These are phyloP conservation scores for Amphipoea oculea DNA, from an alignment of 2,888 invertebrate genomes.

Conservation along the genomic window DNA sequence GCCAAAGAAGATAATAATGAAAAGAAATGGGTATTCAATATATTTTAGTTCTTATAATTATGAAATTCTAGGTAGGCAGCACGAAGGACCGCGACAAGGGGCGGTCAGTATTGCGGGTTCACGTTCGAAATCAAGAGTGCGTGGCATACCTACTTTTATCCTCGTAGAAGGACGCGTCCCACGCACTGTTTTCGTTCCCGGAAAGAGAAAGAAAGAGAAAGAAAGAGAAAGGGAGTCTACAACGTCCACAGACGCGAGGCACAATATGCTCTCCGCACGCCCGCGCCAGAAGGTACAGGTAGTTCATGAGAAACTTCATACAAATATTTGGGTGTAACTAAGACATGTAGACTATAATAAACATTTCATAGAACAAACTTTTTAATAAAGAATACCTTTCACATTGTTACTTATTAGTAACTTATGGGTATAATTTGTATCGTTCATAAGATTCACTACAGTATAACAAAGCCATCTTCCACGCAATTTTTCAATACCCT, in stretches of 20 bases:
- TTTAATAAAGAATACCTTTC: neutral
- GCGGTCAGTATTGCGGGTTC: neutral
- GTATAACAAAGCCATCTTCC: neutral
- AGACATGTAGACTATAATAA: neutral
- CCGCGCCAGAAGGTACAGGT: neutral
- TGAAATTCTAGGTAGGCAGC: neutral
- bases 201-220: neutral
- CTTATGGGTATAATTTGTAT: neutral
- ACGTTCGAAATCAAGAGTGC: neutral
- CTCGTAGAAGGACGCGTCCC: neutral
- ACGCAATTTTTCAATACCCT: slow-evolving; percentile 20
- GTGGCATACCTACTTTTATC: neutral
- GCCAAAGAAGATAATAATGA: neutral
- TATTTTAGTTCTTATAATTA: neutral
- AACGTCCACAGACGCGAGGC: neutral
- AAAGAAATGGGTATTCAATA: neutral
- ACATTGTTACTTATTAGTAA: neutral
- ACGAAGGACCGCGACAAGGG: neutral
- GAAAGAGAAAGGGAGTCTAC: neutral
- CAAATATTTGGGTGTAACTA: neutral
- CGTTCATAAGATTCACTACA: neutral
- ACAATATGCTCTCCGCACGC: too few relatives aligned
- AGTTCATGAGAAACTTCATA: neutral
- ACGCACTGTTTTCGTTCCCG: neutral
- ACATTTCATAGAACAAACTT: neutral